A percentile compares a stretch with the other conserved stretches of the same genome.
Conservation (phyloP, 2,888 invertebrate species). For the Amaurobius ferox region DNA sequence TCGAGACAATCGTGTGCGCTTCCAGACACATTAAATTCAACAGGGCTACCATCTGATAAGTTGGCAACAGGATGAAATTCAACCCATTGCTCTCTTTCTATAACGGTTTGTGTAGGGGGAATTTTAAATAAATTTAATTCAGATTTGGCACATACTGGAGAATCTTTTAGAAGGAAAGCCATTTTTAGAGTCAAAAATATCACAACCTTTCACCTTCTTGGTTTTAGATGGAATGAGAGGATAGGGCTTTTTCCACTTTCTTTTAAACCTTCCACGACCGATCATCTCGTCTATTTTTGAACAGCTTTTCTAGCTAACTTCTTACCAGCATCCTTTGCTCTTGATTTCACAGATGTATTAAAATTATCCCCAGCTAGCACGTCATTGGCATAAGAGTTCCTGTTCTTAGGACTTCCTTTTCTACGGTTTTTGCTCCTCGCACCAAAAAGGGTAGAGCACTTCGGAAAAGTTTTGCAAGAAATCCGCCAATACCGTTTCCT, state of each 20-base stretch:
- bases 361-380: conserved; percentile 17
- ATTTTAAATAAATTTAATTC: conserved; percentile 23
- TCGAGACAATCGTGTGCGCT: conserved; percentile 34
- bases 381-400: conserved; percentile 26
- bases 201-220: conserved; percentile 21
- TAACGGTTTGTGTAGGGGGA: conserved; percentile 23
- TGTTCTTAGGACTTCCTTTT: conserved; percentile 35
- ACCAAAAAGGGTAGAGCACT: conserved; percentile 31
- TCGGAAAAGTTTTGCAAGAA: conserved; percentile 21
- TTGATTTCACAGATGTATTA: conserved; percentile 19
- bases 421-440: conserved; percentile 24
- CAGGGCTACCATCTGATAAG: conserved; percentile 21
- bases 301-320: conserved; percentile 20
- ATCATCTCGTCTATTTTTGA: conserved; percentile 33
- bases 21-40: conserved; percentile 18
- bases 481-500: conserved; percentile 26
- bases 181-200: conserved; percentile 29
- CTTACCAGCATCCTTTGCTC: conserved; percentile 32
- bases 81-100: conserved; percentile 24
- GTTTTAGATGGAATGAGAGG: conserved; percentile 37
- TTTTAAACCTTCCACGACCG: conserved; percentile 37
- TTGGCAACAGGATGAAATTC: conserved; percentile 38
- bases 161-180: conserved; percentile 30
- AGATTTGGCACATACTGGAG: conserved; percentile 20
- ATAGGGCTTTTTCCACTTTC: conserved; percentile 20